A percentile compares a stretch with the other conserved stretches of the same genome.
phyloP scores from a whole-genome alignment of 2,888 invertebrate species.

The Zygaena filipendulae region DNA sequence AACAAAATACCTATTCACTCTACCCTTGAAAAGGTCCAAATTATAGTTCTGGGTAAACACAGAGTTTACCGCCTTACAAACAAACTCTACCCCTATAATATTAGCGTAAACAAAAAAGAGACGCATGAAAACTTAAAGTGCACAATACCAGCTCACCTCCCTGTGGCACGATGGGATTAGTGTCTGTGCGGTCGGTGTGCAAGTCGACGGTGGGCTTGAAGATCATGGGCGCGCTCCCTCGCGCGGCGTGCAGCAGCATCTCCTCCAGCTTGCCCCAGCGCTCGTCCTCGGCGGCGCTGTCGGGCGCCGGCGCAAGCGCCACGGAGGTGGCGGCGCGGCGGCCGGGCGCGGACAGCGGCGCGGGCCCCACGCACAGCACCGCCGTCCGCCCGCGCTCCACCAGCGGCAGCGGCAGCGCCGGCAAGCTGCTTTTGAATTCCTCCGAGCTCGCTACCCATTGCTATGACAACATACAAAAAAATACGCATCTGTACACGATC shows the following conservation, averaged over 20 bases:
- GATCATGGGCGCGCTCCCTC: constrained; percentile 75
- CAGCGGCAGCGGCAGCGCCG: constrained; percentile 80
- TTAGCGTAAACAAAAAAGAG: too few relatives aligned
- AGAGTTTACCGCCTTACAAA: too few relatives aligned
- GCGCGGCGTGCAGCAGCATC: constrained; percentile 76
- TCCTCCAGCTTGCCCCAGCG: constrained; percentile 82
- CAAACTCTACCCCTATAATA: too few relatives aligned
- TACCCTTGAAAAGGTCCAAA: too few relatives aligned
- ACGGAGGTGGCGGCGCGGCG: constrained; percentile 64
- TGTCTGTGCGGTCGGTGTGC: constrained; percentile 75
- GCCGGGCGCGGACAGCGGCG: constrained; percentile 65
- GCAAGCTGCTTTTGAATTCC: constrained; percentile 47
- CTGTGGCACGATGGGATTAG: constrained; percentile 77
- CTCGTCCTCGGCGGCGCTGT: constrained; percentile 34
- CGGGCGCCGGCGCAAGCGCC: constrained; percentile 36
- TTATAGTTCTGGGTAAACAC: too few relatives aligned
- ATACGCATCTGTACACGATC: too few relatives aligned
- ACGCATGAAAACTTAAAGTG: too few relatives aligned
- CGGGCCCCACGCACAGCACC: constrained; percentile 74
- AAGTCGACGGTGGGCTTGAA: constrained; percentile 83
- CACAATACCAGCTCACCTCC: too few relatives aligned
- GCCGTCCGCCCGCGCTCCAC: constrained; percentile 75
- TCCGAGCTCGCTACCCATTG: constrained; percentile 55
- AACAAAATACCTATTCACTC: too few relatives aligned
- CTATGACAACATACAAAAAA: constrained; percentile 24